Percentiles rank a stretch among this genome's conserved stretches.
Evolutionary conservation across 1,140 invertebrate species (phyloP).

Genomic region (Pogonomyrmex barbatus): DNA sequence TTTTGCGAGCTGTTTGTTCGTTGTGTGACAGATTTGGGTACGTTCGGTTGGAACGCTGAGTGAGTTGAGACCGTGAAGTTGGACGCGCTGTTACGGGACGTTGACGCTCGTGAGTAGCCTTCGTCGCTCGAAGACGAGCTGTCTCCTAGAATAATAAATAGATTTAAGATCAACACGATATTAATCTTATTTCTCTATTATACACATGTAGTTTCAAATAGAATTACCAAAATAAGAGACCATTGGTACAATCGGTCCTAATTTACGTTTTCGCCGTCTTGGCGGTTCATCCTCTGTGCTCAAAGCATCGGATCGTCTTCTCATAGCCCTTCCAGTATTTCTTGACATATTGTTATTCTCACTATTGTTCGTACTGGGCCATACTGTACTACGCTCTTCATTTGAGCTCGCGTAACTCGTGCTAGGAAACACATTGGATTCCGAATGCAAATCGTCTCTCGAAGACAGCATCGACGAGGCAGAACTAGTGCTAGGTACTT

Average conservation of each 20-base stretch:
- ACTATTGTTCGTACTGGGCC: background rate
- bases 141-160: conserved; percentile 38
- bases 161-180: background rate
- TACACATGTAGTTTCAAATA: background rate
- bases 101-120: conserved; percentile 55
- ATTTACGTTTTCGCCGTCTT: conserved; percentile 58
- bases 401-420: conserved; percentile 25
- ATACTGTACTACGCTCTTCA: background rate
- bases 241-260: conserved; percentile 12
- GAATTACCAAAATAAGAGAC: conserved; percentile 36
- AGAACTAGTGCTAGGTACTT: conserved; percentile 59
- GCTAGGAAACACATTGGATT: conserved; percentile 37
- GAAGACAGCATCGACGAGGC: background rate
- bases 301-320: conserved; percentile 10
- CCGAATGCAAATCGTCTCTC: background rate
- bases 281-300: conserved; percentile 67
- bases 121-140: conserved; percentile 78
- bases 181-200: conserved; percentile 21
- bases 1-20: conserved; percentile 31
- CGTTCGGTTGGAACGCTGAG: conserved; percentile 82
- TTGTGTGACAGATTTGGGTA: conserved; percentile 59
- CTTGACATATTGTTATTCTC: conserved; percentile 1
- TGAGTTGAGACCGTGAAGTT: conserved; percentile 82
- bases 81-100: conserved; percentile 63
- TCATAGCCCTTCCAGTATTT: conserved; percentile 14